phyloP scores from a whole-genome alignment of 1,140 invertebrate genomes.

The Planococcus citri region DNA sequence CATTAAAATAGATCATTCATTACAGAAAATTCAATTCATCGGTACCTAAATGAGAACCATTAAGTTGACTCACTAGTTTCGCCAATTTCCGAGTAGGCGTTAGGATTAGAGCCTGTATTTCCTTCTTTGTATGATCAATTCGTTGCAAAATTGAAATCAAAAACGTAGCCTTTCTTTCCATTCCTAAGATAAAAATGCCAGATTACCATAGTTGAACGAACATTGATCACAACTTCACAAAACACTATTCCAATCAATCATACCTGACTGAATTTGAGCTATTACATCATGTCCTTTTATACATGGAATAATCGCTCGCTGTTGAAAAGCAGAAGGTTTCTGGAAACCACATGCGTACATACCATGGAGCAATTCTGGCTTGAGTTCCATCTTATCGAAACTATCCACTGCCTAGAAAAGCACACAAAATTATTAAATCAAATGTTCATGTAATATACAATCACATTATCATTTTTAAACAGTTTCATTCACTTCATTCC shows the following conservation, averaged over 20 bases:
- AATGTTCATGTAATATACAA: neutral
- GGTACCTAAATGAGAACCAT: neutral
- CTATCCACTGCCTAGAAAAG: constrained; percentile 67
- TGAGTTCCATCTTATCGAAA: constrained; percentile 98
- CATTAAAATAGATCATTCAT: constrained; percentile 15
- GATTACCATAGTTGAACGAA: neutral
- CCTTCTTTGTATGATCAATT: constrained; percentile 75
- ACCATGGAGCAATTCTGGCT: constrained; percentile 86
- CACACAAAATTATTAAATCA: constrained; percentile 15
- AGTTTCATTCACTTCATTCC: constrained; percentile 44
- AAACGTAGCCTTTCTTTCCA: constrained; percentile 99
- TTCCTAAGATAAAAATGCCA: constrained; percentile 45
- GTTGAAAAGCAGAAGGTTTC: constrained; percentile 98
- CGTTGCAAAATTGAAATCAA: constrained; percentile 97
- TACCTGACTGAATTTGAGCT: constrained; percentile 93
- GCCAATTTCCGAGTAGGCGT: constrained; percentile 97
- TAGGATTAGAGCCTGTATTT: constrained; percentile 94
- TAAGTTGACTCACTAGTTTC: constrained; percentile 58
- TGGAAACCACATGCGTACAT: constrained; percentile 99
- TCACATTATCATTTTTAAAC: neutral
- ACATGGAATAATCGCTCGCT: constrained; percentile 96
- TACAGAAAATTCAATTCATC: neutral
- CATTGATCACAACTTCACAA: neutral
- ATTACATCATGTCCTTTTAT: constrained; percentile 94
- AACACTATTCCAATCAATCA: constrained; percentile 25